These are phyloP conservation scores for Aphidius colemani DNA, from an alignment of 2,888 invertebrate genomes.

Conservation along the genomic window DNA sequence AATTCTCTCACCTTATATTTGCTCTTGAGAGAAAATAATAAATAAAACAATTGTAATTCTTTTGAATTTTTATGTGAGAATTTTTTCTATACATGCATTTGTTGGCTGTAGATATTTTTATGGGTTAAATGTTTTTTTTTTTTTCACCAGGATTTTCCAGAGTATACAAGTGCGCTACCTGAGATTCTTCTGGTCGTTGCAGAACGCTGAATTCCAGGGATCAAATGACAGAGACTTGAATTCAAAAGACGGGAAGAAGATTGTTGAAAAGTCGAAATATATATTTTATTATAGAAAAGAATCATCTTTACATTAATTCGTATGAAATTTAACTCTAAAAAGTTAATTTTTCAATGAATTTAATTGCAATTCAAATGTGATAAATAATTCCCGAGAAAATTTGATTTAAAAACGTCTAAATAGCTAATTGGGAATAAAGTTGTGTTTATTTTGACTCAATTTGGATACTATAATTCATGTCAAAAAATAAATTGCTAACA, in stretches of 20 bases:
- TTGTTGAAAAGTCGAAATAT: conserved; percentile 1
- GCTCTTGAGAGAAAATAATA: background rate
- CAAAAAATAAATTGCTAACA: no score
- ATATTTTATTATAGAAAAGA: no score
- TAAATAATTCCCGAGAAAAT: no score
- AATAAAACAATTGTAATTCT: background rate
- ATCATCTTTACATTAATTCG: no score
- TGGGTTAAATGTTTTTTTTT: background rate
- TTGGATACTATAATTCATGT: no score
- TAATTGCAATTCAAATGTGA: no score
- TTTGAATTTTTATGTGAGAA: background rate
- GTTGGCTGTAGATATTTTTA: no score
- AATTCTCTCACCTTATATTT: background rate
- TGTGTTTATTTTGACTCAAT: no score
- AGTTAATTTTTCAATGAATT: no score
- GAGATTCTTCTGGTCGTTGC: background rate
- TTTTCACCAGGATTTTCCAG: background rate
- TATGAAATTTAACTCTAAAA: no score
- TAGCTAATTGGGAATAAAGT: no score
- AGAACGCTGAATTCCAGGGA: background rate
- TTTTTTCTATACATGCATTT: background rate
- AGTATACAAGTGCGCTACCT: background rate
- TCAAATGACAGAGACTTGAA: background rate
- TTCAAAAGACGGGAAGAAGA: conserved; percentile 18
- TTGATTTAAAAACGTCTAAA: no score